Evolutionary conservation across 1,140 invertebrate genomes (phyloP), one percentile per base, ranked within the genome.

Genomic region (Sminthurinus signatus): DNA sequence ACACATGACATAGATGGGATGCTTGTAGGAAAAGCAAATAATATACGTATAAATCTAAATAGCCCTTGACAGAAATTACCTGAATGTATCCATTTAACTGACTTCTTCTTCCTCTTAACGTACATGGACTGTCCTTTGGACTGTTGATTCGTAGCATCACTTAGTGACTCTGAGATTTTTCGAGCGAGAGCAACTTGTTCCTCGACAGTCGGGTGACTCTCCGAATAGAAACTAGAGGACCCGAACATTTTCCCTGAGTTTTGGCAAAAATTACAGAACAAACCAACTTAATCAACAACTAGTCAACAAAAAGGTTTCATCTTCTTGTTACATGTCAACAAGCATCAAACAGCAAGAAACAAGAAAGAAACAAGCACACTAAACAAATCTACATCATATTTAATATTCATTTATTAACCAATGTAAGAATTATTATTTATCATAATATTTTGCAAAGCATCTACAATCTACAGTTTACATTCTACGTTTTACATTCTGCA

Each of bases 111-210:
- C 57, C 93, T 81, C 75, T 93, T 94, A 69, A 93, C 90, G 75
- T 94, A 96, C 93, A 96, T 96, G 70, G 86, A 87, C 77, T 95
- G 92, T 19, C 93, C 93, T 75, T 92, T 88, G 74, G 90, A 93
- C 74, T 87, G 86, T 76, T 88, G 84, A 78, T 96, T 96, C 78
- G 87, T 89, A 66, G 89, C 88, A 73, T 94, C 90, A 70, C 88
- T 91, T 70, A 97, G 78, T n/a, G 91, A 94, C 78, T 87, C 84
- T 59, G 92, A 93, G 75, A 97, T 96, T 74, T 88, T 83, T 46
- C 89, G 82, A 44, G 92, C 93, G 60, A 96, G 80, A 75, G 91
- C 86, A 73, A 96, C 91, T 78, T 97, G 93, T 75, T 97, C 93
- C 74, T 95, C 90, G 57, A 97, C 88, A 0, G 93, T 96, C 1